Conservation (phyloP, 2,797 vertebrate species). For the Tadarida brasiliensis region DNA sequence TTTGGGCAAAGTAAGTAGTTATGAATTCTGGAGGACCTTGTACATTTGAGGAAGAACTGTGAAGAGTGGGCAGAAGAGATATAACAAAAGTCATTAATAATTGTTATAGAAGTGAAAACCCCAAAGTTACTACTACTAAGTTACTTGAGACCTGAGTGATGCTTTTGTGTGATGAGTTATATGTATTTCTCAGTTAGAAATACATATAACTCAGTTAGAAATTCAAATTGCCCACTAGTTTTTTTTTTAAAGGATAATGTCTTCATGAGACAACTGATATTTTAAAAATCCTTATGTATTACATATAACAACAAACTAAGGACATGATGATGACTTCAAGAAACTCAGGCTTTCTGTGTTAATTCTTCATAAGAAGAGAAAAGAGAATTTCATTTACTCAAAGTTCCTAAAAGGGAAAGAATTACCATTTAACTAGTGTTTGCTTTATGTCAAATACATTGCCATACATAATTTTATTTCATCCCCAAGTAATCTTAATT, state of each 20-base stretch:
- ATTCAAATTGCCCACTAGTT: neutral
- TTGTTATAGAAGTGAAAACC: neutral
- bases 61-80: neutral
- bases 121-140: neutral
- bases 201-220: no score
- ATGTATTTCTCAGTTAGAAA: conserved; percentile 28
- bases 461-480: neutral
- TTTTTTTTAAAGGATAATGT: neutral
- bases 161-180: neutral
- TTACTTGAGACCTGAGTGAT: neutral
- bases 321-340: neutral
- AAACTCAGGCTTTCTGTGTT: conserved; percentile 44
- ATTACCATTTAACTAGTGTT: conserved; percentile 38
- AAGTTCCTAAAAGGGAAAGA: conserved; percentile 35
- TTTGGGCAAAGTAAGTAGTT: neutral
- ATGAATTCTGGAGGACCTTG: neutral
- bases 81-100: neutral
- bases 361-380: conserved; percentile 55
- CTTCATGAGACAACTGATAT: neutral
- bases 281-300: neutral
- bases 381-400: conserved; percentile 47
- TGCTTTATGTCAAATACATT: neutral
- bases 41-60: neutral
- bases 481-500: neutral
- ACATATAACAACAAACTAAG: conserved; percentile 41